Evolutionary conservation across 2,113 vertebrate species (phyloP).

Genomic region (Synchiropus splendidus): DNA sequence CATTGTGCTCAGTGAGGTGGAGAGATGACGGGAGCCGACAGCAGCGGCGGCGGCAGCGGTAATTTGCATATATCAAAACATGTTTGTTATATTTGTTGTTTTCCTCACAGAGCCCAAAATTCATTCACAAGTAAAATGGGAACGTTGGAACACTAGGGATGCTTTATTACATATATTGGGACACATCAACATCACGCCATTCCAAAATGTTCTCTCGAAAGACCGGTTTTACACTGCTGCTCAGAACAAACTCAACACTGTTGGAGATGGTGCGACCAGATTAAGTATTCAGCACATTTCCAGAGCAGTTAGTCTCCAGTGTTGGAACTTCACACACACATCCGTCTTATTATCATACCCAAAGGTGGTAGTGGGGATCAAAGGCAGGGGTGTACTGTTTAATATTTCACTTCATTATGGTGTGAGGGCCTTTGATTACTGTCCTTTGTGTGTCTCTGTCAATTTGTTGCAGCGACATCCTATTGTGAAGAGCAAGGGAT

Average conservation of each 20-base stretch:
- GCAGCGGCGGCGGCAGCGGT: slow-evolving; percentile 11
- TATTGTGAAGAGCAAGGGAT: slow-evolving; percentile 46
- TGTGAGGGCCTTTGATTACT: slow-evolving; percentile 50
- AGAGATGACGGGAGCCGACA: slow-evolving; percentile 24
- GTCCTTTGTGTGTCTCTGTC: slow-evolving; percentile 55
- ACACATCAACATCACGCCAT: neutral
- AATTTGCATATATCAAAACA: slow-evolving; percentile 26
- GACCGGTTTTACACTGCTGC: too few species aligned
- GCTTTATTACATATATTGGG: neutral
- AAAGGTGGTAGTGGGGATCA: slow-evolving; percentile 57
- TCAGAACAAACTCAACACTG: slow-evolving; percentile 1
- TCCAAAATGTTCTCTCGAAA: too few species aligned
- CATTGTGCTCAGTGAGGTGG: slow-evolving; percentile 17
- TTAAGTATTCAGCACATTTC: slow-evolving; percentile 20
- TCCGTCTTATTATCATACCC: slow-evolving; percentile 54
- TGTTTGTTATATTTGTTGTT: slow-evolving; percentile 26
- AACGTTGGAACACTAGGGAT: neutral
- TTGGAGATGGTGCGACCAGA: slow-evolving; percentile 8
- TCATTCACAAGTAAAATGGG: neutral
- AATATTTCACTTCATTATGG: slow-evolving; percentile 62
- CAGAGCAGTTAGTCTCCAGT: slow-evolving; percentile 34
- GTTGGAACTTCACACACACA: slow-evolving; percentile 45
- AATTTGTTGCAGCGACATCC: slow-evolving; percentile 43
- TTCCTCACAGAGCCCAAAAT: slow-evolving; percentile 19
- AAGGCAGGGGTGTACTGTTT: slow-evolving; percentile 57